A percentile compares a stretch with the other conserved stretches of the same genome.
These are phyloP conservation scores for Spodoptera littoralis DNA, from an alignment of 2,888 invertebrate species.

Conservation along the genomic window DNA sequence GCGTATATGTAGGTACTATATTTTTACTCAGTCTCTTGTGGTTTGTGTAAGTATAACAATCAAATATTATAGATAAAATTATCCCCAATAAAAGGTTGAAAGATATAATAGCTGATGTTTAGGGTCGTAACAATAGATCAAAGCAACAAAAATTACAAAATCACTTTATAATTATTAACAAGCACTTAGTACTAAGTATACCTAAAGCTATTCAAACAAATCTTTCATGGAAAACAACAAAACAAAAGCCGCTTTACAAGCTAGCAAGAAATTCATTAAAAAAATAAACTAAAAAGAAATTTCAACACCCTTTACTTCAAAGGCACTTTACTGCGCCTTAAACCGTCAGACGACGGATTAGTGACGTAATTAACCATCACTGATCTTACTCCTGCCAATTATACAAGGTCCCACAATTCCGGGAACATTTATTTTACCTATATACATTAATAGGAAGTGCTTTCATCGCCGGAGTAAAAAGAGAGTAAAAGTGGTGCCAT, in stretches of 20 bases:
- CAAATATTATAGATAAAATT: too few species aligned
- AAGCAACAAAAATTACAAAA: too few species aligned
- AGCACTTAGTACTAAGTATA: too few species aligned
- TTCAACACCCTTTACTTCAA: constrained; percentile 10
- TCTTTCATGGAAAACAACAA: background rate
- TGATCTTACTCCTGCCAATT: constrained; percentile 23
- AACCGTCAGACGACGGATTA: constrained; percentile 27
- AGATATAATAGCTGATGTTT: too few species aligned
- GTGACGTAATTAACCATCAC: constrained; percentile 32
- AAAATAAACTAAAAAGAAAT: background rate
- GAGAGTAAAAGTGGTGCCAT: background rate
- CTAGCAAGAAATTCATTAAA: background rate
- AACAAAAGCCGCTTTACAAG: background rate
- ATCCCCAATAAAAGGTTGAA: too few species aligned
- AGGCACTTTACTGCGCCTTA: constrained; percentile 17
- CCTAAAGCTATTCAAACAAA: background rate
- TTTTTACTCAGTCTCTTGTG: too few species aligned
- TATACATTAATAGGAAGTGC: constrained; percentile 2
- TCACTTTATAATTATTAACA: too few species aligned
- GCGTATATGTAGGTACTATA: too few species aligned
- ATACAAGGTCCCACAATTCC: constrained; percentile 30
- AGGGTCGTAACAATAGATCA: too few species aligned
- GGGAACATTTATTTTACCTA: constrained; percentile 22
- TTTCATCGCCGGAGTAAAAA: constrained; percentile 14
- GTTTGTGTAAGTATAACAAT: too few species aligned